These are phyloP conservation scores for Drosophila ironensis DNA, from an alignment of 1,140 invertebrate species.

Conservation along the genomic window DNA sequence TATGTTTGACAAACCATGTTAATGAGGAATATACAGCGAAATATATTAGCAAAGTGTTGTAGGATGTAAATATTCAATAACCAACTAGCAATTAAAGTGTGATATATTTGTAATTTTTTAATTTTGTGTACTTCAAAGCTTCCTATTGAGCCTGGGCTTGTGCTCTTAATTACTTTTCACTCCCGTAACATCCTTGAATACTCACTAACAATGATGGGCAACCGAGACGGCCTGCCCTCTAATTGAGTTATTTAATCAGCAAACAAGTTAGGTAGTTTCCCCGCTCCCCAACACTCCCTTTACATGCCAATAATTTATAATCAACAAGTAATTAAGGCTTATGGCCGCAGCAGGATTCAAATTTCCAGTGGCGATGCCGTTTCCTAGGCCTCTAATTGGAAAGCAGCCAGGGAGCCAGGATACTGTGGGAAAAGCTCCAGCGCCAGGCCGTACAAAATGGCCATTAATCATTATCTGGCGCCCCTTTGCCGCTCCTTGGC, in stretches of 20 bases:
- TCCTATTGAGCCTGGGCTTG: too few species aligned
- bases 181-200: constrained; percentile 1
- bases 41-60: too few species aligned
- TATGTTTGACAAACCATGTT: too few species aligned
- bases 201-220: constrained; percentile 16
- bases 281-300: not conserved
- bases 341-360: constrained; percentile 24
- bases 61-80: too few species aligned
- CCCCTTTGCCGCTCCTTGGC: constrained; percentile 34
- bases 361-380: constrained; percentile 17
- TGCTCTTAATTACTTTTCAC: too few species aligned
- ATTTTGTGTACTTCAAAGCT: too few species aligned
- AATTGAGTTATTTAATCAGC: constrained; percentile 55
- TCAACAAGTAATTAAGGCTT: constrained; percentile 68
- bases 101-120: too few species aligned
- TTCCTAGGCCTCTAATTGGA: constrained; percentile 17
- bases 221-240: not conserved
- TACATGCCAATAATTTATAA: constrained; percentile 45
- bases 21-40: too few species aligned
- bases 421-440: not conserved
- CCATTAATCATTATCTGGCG: constrained; percentile 72
- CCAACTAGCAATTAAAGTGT: too few species aligned
- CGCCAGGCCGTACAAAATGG: not conserved
- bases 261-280: constrained; percentile 4
- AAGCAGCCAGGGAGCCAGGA: constrained; percentile 3